A percentile compares a stretch with the other conserved stretches of the same genome.
phyloP scores from a whole-genome alignment of 2,888 invertebrate genomes.

The Euproctis similis region DNA sequence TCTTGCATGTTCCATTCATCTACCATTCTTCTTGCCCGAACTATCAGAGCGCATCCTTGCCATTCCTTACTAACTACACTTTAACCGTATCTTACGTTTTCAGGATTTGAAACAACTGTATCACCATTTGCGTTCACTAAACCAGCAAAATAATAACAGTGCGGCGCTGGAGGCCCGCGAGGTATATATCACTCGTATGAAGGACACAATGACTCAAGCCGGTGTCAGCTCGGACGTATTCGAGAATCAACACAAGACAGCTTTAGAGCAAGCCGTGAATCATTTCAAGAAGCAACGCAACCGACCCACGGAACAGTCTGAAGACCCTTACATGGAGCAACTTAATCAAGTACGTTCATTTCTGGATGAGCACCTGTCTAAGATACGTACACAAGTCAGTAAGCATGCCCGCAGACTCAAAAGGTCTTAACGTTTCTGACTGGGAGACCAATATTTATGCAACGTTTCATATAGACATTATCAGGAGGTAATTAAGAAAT shows the following conservation, averaged over 20 bases:
- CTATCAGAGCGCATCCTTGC: too few relatives aligned
- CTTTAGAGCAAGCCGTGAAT: conserved; percentile 2
- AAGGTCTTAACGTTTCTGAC: conserved; percentile 3
- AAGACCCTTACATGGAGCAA: conserved; percentile 3
- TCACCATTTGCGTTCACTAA: conserved; percentile 3
- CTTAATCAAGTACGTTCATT: conserved; percentile 3
- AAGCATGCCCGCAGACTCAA: conserved; percentile 1
- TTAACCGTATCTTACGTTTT: neutral
- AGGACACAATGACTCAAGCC: conserved; percentile 1
- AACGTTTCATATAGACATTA: neutral
- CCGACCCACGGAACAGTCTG: neutral
- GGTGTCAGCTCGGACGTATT: conserved; percentile 5
- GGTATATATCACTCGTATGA: conserved; percentile 5
- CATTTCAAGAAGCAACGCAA: conserved; percentile 8
- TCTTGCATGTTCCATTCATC: too few relatives aligned
- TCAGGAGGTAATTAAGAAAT: neutral
- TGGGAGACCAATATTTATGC: neutral
- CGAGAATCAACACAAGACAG: conserved; percentile 1
- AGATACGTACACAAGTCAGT: neutral
- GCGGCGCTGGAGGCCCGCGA: conserved; percentile 6
- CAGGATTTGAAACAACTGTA: conserved; percentile 6
- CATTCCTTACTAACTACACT: too few relatives aligned
- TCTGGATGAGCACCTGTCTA: conserved; percentile 4
- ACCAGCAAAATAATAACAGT: conserved; percentile 8
- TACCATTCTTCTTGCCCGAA: too few relatives aligned